phyloP scores from a whole-genome alignment of 2,888 invertebrate genomes.

The Nephrotoma guestfalica region DNA sequence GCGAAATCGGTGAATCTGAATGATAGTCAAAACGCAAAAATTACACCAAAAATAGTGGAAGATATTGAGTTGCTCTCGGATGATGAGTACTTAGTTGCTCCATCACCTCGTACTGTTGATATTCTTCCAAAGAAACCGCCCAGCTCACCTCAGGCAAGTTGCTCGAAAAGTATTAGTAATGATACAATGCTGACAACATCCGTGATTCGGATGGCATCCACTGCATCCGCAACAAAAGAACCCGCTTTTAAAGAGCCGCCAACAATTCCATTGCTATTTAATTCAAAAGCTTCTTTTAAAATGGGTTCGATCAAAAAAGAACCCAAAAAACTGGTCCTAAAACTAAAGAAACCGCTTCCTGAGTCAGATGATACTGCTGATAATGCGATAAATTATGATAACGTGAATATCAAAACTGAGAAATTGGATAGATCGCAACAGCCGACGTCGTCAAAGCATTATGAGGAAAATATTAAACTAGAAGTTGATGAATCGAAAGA shows the following conservation, averaged over 20 bases:
- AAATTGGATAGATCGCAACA: neutral
- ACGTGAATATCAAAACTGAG: neutral
- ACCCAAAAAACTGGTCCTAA: constrained; percentile 28
- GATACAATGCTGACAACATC: neutral
- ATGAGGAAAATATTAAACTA: neutral
- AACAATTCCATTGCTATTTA: neutral
- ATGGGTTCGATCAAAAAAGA: constrained; percentile 11
- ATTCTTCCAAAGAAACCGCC: neutral
- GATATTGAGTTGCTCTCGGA: neutral
- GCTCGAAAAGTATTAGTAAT: neutral
- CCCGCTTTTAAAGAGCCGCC: constrained; percentile 7
- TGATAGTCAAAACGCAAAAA: neutral
- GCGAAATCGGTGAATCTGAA: neutral
- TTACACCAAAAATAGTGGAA: neutral
- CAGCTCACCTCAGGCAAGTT: neutral
- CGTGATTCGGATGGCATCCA: neutral
- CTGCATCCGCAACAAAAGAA: neutral
- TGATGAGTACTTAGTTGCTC: neutral
- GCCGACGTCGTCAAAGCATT: neutral
- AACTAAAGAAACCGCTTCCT: constrained; percentile 21
- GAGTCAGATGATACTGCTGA: neutral
- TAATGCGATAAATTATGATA: neutral
- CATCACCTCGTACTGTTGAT: neutral
- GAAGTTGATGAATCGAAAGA: neutral
- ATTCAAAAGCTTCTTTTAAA: constrained; percentile 14